phyloP scores from a whole-genome alignment of 2,888 invertebrate genomes.

The Mesorhabditis spiculigera region DNA sequence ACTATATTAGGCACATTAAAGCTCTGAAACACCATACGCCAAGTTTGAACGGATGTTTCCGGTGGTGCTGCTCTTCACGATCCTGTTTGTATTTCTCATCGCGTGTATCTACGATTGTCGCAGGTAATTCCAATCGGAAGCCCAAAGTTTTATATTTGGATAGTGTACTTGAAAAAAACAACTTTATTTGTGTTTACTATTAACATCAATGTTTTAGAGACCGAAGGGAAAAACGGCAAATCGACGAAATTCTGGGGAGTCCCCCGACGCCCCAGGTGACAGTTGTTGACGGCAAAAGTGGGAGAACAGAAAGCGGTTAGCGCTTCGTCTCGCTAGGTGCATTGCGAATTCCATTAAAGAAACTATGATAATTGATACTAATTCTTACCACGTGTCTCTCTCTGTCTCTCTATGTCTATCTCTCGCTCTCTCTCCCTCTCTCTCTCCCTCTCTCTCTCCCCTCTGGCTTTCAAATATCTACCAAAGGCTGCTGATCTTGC shows the following conservation, averaged over 20 bases:
- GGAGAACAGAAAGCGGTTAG: not conserved
- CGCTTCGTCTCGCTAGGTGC: no score
- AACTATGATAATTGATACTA: no score
- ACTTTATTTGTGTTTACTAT: not conserved
- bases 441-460: no score
- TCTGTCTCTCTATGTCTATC: no score
- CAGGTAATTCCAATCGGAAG: not conserved
- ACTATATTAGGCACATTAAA: no score
- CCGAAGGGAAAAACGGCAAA: not conserved
- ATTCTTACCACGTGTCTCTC: no score
- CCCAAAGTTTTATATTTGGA: no score
- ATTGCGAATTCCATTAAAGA: no score
- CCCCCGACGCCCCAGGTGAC: not conserved
- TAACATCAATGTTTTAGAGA: not conserved
- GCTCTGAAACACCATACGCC: no score
- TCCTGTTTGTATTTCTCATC: not conserved
- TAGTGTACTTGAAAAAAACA: not conserved
- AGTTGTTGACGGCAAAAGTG: not conserved
- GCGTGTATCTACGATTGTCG: conserved; percentile 5
- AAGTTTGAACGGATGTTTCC: not conserved
- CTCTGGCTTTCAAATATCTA: no score
- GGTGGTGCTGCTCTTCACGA: not conserved
- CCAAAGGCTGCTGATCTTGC: no score
- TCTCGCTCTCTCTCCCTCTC: no score
- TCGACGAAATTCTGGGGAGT: not conserved